Base-by-base conservation (phyloP, 1,140 invertebrate genomes). In the Leptoteleia sp. region DNA sequence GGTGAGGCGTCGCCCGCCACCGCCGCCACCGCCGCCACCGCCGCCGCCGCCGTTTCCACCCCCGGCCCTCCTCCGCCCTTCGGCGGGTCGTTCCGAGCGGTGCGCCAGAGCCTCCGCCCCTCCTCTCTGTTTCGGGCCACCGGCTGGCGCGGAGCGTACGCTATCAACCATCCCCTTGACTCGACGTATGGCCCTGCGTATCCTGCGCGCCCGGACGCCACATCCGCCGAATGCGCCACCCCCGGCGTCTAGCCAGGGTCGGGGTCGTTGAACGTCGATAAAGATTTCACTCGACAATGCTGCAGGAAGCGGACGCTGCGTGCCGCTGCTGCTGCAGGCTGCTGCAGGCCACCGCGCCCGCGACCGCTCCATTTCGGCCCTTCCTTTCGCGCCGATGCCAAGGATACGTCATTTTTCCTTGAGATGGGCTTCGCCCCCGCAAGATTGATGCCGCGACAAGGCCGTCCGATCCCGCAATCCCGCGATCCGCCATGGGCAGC, bases 221-320 rank as follows among this genome's bases (percentile, higher is more conserved):
- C 52, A 61, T 54, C 61, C 57, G 70, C 68, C 79, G 45, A 65
- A 61, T 59, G 65, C 65, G 76, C 71, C 80, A 80, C 73, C 81
- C 81, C 73, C 79, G 79, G 67, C 83, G 88, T 89, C 88, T 89
- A 88, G 88, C 88, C 88, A 89, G 88, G 87, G 86, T 89, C 87
- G 88, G 88, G 87, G 87, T 89, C 88, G 85, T 89, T 89, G 88
- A 89, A 89, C 88, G 88, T 89, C 87, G 88, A 89, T 89, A 89
- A 89, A 89, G 88, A 89, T 89, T 89, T 85, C 84, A 87, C 86
- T 87, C 86, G 72, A 82, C 88, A 83, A 80, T 85, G 80, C 85
- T 79, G 81, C 84, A 80, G 80, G 76, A 62, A 65, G 65, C 57
- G 59, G 68, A 52, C 50, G 76, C 67, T 75, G 76, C 73, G 54